Evolutionary conservation across 2,797 vertebrate genomes (phyloP).

Genomic region (Margarornis squamiger): DNA sequence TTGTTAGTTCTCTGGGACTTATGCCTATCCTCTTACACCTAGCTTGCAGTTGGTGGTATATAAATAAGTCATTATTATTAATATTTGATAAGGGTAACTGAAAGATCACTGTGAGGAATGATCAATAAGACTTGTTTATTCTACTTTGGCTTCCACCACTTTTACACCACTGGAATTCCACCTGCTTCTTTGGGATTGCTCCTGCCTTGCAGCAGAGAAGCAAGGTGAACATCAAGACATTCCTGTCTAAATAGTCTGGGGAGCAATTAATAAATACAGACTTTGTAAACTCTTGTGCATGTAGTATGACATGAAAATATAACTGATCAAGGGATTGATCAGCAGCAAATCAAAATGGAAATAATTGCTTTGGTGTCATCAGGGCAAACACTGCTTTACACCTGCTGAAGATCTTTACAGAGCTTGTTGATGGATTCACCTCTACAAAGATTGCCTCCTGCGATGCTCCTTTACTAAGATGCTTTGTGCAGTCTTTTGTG

Average conservation of each 20-base stretch:
- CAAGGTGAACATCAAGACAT: neutral
- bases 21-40: neutral
- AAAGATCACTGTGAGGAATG: conserved; percentile 33
- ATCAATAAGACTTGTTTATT: conserved; percentile 18
- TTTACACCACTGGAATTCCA: conserved; percentile 18
- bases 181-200: neutral
- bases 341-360: neutral
- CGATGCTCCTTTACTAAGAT: neutral
- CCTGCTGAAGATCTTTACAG: neutral
- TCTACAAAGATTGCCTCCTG: neutral
- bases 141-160: neutral
- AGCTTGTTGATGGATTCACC: neutral
- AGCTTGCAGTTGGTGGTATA: conserved; percentile 27
- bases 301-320: neutral
- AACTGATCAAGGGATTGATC: neutral
- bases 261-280: neutral
- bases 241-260: neutral
- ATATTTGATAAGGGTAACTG: conserved; percentile 65
- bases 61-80: conserved; percentile 70
- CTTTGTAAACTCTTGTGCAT: neutral
- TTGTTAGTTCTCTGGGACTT: conserved; percentile 58
- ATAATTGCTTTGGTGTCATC: neutral
- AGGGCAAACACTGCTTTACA: neutral
- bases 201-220: neutral
- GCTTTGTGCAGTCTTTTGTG: neutral